Base-by-base conservation (phyloP, 92 coral and sea anemone genomes). In the Galaxea fascicularis region DNA sequence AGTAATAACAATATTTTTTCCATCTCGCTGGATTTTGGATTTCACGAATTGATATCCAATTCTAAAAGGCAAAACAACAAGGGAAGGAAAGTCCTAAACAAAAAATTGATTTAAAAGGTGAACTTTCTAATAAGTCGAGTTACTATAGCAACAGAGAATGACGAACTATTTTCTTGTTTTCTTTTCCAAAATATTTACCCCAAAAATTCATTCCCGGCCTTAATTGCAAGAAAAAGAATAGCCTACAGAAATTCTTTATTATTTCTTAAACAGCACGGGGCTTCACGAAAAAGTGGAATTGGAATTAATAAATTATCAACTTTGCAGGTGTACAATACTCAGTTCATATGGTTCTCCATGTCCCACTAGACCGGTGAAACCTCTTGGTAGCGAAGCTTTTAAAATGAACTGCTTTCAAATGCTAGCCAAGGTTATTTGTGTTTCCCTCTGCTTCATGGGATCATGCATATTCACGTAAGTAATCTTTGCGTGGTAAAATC, bases 351-450 rank as follows among this genome's bases (percentile, higher is more conserved):
- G 3, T 35, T 35, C 6, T n/a, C 0, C 18, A 45, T 10, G 46
- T 27, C 12, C 63, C 29, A 9, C 8, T 16, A 68, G 21, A 10
- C 73, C 73, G 60, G 25, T 27, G 72, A 44, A 30, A 54, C 28
- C 46, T 47, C 12, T 35, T 9, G 18, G 28, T 29, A n/a, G 25
- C 45, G 56, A 8, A 63, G 45, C 62, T 20, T 22, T 30, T 17
- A 78, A 63, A 26, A 78, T 78, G 74, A 26, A 45, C 45, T 11
- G 20, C 68, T 6, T 31, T 59, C 81, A 76, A 65, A n/a, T 63
- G 29, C 14, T 46, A 64, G 29, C 72, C 21, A 27, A 17, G 63
- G 22, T 64, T 25, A 17, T 76, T 58, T 35, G 46, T 76, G 68
- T 39, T 6, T 58, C 25, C 28, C 1, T 76, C 4, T 58, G 41